A percentile compares a stretch with the other conserved stretches of the same genome.
phyloP scores from a whole-genome alignment of 2,113 vertebrate species.

The Anhinga anhinga region DNA sequence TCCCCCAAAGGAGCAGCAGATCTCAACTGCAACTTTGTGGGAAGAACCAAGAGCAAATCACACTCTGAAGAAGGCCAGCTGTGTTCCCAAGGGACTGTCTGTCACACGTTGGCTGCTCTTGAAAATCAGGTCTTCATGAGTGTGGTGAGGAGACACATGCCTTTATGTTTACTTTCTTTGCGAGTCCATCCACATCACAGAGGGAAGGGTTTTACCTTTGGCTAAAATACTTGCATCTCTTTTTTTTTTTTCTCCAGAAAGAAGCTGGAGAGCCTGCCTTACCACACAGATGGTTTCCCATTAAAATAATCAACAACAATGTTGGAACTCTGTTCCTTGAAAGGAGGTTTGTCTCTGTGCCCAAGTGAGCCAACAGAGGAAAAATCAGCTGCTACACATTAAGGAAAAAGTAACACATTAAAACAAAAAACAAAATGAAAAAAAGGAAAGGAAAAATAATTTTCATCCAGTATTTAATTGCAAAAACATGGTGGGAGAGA shows the following conservation, averaged over 20 bases:
- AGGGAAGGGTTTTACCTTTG: neutral
- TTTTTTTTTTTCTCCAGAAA: neutral
- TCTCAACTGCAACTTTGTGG: neutral
- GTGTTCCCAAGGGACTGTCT: neutral
- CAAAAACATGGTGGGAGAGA: slow-evolving; percentile 32
- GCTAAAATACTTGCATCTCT: neutral
- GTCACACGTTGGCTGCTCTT: neutral
- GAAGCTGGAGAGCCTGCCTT: neutral
- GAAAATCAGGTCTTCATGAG: neutral
- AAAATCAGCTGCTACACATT: slow-evolving; percentile 56
- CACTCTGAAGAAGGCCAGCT: neutral
- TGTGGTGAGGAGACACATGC: neutral
- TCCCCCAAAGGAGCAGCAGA: neutral
- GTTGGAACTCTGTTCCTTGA: slow-evolving; percentile 47
- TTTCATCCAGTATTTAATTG: slow-evolving; percentile 50
- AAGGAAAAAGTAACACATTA: slow-evolving; percentile 45
- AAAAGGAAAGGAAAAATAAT: slow-evolving; percentile 16
- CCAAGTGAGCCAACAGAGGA: neutral
- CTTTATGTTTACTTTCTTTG: neutral
- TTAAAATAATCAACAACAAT: slow-evolving; percentile 53
- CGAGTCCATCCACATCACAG: neutral
- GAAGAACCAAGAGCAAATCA: neutral
- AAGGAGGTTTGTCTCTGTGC: slow-evolving; percentile 36
- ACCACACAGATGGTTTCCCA: slow-evolving; percentile 23
- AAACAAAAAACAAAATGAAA: neutral